Evolutionary conservation across 2,113 vertebrate species (phyloP), one percentile per base, ranked within the genome.

Genomic region (Strix uralensis): DNA sequence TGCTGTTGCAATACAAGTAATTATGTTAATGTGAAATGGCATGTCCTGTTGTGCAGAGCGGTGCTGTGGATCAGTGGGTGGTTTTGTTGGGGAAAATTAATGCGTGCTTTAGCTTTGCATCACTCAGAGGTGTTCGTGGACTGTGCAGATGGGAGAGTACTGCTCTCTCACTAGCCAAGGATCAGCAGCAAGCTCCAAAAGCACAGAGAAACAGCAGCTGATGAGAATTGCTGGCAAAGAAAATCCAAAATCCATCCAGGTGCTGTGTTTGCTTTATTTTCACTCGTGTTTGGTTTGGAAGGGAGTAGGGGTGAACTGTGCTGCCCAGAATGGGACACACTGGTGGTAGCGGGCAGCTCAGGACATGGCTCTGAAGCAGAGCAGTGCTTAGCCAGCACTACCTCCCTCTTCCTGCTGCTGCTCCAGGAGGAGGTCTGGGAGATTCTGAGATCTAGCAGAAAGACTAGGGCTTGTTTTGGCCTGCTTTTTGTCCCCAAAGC

Each of bases 321-420:
- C 51, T n/a, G 44, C 52, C 40, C 4, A 5, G 23, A 30, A 7
- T 6, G 34, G 59, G 34, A 11, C 9, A 1, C 1, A 3, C 22
- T 0, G 15, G 36, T 2, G 3, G n/a, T 3, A 10, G 27, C 36
- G 7, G 42, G 67, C 27, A 47, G 42, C 44, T 46, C 46, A 5
- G 54, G 67, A 54, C 10, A 3, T 1, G 36, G 59, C 59, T 66
- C 14, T 21, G 9, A 1, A n/a, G 25, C 42, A 27, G 42, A 62
- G 77, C n/a, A 25, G 15, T 2, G 5, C 7, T 0, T 4, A n/a
- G n/a, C 29, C 51, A 27, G 34, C 1, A 1, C 57, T 21, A 4
- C 74, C 44, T 22, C n/a, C 78, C 27, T 21, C 16, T 19, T 32
- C 69, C 40, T 22, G 20, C 32, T 1, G 1, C 42, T 40, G 65